Evolutionary conservation across 2,888 invertebrate species (phyloP).

Genomic region (Chymomyza procnemis): DNA sequence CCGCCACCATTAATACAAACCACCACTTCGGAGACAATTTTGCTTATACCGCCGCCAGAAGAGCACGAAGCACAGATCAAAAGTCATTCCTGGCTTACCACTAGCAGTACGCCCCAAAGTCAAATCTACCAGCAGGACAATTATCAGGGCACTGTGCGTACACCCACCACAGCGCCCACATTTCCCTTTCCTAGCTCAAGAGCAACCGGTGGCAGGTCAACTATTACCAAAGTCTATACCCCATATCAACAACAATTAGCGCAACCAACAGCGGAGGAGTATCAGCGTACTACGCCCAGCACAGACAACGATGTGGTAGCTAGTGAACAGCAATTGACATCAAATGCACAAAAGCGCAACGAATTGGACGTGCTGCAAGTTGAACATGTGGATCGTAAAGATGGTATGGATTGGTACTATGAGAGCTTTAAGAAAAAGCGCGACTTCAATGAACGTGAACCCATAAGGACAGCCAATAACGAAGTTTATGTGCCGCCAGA

Average conservation of each 20-base stretch:
- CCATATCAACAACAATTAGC: conserved; percentile 63
- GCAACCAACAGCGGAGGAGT: conserved; percentile 77
- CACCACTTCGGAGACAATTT: conserved; percentile 77
- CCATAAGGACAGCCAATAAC: conserved; percentile 35
- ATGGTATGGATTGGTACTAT: conserved; percentile 89
- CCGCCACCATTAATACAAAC: conserved; percentile 58
- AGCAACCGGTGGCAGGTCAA: conserved; percentile 80
- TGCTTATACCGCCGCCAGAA: conserved; percentile 77
- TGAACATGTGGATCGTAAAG: conserved; percentile 79
- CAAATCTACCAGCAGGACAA: conserved; percentile 14
- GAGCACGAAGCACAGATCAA: conserved; percentile 75
- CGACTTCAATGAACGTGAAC: conserved; percentile 42
- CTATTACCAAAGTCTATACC: conserved; percentile 82
- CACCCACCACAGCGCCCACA: conserved; percentile 26
- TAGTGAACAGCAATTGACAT: conserved; percentile 51
- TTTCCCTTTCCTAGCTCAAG: conserved; percentile 27
- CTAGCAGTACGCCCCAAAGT: conserved; percentile 37
- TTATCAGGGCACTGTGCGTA: conserved; percentile 39
- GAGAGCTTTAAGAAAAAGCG: conserved; percentile 83
- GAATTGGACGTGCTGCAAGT: conserved; percentile 72
- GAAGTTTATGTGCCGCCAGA: conserved; percentile 20
- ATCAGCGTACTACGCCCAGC: conserved; percentile 73
- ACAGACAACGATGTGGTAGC: conserved; percentile 48
- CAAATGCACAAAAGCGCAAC: conserved; percentile 64
- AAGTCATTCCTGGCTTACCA: conserved; percentile 66